These are phyloP conservation scores for Perca fluviatilis DNA, from an alignment of 2,113 vertebrate species.

Conservation along the genomic window DNA sequence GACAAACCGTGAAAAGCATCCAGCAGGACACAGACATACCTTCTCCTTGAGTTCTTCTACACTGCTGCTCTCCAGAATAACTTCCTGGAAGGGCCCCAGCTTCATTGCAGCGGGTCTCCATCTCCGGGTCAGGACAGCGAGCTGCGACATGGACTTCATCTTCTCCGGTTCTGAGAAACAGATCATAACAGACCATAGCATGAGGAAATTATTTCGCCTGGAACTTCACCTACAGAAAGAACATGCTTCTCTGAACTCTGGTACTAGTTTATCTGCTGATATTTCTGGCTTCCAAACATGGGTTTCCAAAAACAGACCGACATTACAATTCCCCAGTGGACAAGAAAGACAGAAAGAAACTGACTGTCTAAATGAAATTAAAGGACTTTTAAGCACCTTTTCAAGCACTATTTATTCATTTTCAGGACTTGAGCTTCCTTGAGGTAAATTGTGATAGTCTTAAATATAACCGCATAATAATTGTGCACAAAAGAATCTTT, in stretches of 20 bases:
- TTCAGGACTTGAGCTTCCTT: too few species aligned
- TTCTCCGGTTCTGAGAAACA: conserved; percentile 90
- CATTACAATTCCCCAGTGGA: too few species aligned
- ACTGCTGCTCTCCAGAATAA: conserved; percentile 96
- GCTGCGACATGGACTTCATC: conserved; percentile 99
- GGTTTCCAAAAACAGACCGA: not conserved
- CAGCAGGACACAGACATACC: conserved; percentile 76
- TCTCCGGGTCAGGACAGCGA: conserved; percentile 92
- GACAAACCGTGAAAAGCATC: not conserved
- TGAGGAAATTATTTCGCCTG: not conserved
- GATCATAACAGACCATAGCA: not conserved
- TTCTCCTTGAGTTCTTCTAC: conserved; percentile 97
- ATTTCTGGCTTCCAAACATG: not conserved
- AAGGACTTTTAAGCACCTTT: too few species aligned
- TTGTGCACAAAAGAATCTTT: not conserved
- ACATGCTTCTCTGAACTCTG: not conserved
- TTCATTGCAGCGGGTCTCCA: conserved; percentile 95
- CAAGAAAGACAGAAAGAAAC: too few species aligned
- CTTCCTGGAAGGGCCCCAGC: conserved; percentile 93
- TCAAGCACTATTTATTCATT: too few species aligned
- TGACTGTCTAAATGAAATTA: too few species aligned
- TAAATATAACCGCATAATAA: too few species aligned
- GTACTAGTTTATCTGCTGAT: not conserved
- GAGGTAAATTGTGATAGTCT: too few species aligned
- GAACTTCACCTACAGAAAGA: not conserved